These are phyloP conservation scores for Saccostrea cuccullata DNA, from an alignment of 1,140 invertebrate genomes.

Conservation along the genomic window DNA sequence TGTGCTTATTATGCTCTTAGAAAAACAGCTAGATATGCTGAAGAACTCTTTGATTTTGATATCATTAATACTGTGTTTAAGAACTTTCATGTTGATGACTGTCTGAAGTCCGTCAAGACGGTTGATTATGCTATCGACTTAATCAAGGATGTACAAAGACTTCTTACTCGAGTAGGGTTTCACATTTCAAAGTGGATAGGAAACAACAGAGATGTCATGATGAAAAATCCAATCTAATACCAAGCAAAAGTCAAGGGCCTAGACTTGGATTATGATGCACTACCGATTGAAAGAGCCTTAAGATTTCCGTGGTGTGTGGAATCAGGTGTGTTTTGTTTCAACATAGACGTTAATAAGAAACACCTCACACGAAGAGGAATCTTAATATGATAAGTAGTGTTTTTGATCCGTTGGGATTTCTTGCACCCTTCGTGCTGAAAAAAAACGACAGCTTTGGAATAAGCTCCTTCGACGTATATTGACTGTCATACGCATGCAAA, in stretches of 20 bases:
- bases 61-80: constrained; percentile 54
- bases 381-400: constrained; percentile 43
- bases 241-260: constrained; percentile 48
- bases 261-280: too few relatives aligned
- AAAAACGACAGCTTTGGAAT: too few relatives aligned
- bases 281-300: constrained; percentile 57
- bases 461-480: too few relatives aligned
- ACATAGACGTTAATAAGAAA: constrained; percentile 39
- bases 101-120: too few relatives aligned
- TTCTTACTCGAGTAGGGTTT: constrained; percentile 40
- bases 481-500: too few relatives aligned
- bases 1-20: neutral
- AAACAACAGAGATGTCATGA: constrained; percentile 54
- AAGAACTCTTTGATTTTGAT: constrained; percentile 22
- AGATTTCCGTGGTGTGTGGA: too few relatives aligned
- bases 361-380: constrained; percentile 52
- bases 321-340: constrained; percentile 54
- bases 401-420: too few relatives aligned
- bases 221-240: constrained; percentile 43
- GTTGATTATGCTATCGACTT: too few relatives aligned
- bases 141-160: too few relatives aligned
- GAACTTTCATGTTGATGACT: too few relatives aligned
- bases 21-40: constrained; percentile 49
- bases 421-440: constrained; percentile 46
- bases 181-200: constrained; percentile 54